Evolutionary conservation across 2,888 invertebrate species (phyloP).

Genomic region (Hermodice carunculata): DNA sequence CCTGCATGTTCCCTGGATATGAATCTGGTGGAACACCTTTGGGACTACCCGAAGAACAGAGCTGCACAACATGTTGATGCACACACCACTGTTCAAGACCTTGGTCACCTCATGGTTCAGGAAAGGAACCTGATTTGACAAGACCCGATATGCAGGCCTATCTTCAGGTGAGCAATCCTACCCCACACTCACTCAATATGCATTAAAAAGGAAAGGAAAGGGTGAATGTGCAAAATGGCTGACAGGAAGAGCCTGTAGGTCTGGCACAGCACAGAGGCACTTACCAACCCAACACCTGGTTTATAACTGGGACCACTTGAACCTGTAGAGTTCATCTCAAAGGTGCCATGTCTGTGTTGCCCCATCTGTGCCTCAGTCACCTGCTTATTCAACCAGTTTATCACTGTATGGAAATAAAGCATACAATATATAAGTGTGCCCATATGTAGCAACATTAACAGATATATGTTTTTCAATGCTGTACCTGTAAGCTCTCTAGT

Average conservation of each 20-base stretch:
- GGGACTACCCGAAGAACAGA: no score
- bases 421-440: neutral
- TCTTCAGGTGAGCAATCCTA: no score
- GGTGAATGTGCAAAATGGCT: conserved; percentile 44
- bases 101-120: no score
- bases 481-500: no score
- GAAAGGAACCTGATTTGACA: no score
- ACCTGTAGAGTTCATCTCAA: conserved; percentile 31
- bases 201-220: conserved; percentile 20
- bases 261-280: neutral
- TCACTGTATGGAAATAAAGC: conserved; percentile 57
- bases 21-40: no score
- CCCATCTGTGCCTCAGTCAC: conserved; percentile 63
- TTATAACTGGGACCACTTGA: neutral
- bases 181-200: no score
- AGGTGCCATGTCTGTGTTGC: conserved; percentile 22
- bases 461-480: neutral
- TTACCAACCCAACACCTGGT: neutral
- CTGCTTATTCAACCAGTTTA: conserved; percentile 70
- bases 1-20: no score
- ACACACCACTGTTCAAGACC: no score
- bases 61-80: no score
- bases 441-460: neutral
- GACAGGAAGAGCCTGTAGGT: no score
- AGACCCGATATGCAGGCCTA: no score